phyloP scores from a whole-genome alignment of 2,113 vertebrate species.

The Pluvianellus socialis region DNA sequence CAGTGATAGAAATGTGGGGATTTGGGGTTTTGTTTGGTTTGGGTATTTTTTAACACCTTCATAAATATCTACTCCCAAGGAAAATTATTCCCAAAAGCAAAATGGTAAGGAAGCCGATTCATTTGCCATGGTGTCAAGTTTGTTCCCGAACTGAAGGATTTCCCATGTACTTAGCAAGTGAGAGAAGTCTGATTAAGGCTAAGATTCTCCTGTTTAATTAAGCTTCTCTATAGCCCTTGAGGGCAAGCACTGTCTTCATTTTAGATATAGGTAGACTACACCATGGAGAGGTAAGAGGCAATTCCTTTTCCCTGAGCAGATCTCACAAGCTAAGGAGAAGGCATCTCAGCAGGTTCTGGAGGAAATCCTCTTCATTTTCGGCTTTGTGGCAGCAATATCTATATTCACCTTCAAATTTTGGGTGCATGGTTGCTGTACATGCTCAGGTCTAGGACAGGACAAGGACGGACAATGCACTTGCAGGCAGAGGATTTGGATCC shows the following conservation, averaged over 20 bases:
- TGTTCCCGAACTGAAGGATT: constrained; percentile 31
- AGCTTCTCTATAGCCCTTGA: not conserved
- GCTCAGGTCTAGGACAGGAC: no score
- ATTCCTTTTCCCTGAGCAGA: not conserved
- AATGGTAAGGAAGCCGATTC: not conserved
- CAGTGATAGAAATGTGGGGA: not conserved
- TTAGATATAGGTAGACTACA: constrained; percentile 28
- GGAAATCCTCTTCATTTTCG: not conserved
- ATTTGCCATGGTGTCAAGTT: constrained; percentile 44
- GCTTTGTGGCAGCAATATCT: not conserved
- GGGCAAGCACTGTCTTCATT: constrained; percentile 7
- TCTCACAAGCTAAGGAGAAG: not conserved
- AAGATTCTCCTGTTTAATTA: constrained; percentile 46
- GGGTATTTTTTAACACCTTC: not conserved
- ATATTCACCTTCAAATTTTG: not conserved
- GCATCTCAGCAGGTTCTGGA: not conserved
- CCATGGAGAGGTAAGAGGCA: not conserved
- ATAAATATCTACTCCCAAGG: not conserved
- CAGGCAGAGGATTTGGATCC: not conserved
- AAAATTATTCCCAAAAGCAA: constrained; percentile 28
- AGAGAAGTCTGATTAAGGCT: constrained; percentile 40
- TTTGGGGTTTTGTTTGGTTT: not conserved
- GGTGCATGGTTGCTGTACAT: accelerated
- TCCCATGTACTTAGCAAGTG: constrained; percentile 13
- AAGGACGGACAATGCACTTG: accelerated